phyloP scores from a whole-genome alignment of 2,888 invertebrate species.

The Prosopocoilus inquinatus region DNA sequence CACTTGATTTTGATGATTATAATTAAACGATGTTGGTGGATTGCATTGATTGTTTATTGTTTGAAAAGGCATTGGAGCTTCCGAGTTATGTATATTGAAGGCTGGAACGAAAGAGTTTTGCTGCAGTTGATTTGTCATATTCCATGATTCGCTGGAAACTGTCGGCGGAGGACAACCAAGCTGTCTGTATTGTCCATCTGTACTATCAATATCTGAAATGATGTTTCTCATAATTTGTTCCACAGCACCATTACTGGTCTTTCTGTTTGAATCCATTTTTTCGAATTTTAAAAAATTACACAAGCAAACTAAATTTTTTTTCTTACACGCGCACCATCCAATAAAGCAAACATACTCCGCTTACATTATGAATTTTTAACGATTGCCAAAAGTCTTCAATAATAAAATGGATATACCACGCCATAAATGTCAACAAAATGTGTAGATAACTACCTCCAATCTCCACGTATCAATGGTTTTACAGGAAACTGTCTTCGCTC shows the following conservation, averaged over 20 bases:
- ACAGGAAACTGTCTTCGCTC: no score
- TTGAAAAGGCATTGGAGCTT: slow-evolving; percentile 25
- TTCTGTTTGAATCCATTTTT: slow-evolving; percentile 41
- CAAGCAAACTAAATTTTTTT: not conserved
- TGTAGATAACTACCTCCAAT: no score
- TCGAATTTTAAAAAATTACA: not conserved
- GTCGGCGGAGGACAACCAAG: slow-evolving; percentile 52
- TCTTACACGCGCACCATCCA: not conserved
- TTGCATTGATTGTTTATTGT: slow-evolving; percentile 22
- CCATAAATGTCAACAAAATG: slow-evolving; percentile 1
- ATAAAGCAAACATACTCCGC: no score
- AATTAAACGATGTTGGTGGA: slow-evolving; percentile 24
- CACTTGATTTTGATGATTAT: slow-evolving; percentile 25
- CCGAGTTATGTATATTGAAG: slow-evolving; percentile 23
- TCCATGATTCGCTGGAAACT: slow-evolving; percentile 36
- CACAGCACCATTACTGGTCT: slow-evolving; percentile 45
- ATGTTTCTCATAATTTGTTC: slow-evolving; percentile 62
- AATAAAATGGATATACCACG: not conserved
- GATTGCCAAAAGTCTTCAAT: no score
- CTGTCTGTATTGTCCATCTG: slow-evolving; percentile 58
- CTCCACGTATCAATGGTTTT: no score
- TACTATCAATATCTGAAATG: slow-evolving; percentile 58
- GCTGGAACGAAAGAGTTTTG: slow-evolving; percentile 29
- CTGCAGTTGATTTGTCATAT: slow-evolving; percentile 28
- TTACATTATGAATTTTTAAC: no score